A percentile compares a stretch with the other conserved stretches of the same genome.
These are phyloP conservation scores for Enteromius viviparus DNA, from an alignment of 2,797 vertebrate species.

Conservation along the genomic window DNA sequence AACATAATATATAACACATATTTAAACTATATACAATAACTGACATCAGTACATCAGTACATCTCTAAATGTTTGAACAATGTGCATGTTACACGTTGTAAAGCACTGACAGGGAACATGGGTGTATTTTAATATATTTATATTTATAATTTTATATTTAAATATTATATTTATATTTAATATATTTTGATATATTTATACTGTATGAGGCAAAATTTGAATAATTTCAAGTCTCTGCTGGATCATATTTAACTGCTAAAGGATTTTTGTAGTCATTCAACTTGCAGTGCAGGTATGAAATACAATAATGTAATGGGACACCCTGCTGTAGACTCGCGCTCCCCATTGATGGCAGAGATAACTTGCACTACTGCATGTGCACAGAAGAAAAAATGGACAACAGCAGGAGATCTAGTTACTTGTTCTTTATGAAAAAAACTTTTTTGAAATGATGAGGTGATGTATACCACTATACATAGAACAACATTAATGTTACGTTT, in stretches of 20 bases:
- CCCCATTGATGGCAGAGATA: slow-evolving; percentile 59
- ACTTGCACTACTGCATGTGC: slow-evolving; percentile 50
- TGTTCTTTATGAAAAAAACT: slow-evolving; percentile 27
- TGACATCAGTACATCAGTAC: not conserved
- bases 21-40: not conserved
- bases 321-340: slow-evolving; percentile 21
- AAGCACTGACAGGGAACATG: not conserved
- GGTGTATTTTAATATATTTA: too few species aligned
- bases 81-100: not conserved
- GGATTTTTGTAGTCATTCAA: slow-evolving; percentile 53
- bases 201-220: not conserved
- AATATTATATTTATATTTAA: too few species aligned
- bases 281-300: slow-evolving; percentile 41
- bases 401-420: slow-evolving; percentile 35
- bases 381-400: slow-evolving; percentile 39
- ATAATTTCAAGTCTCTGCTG: not conserved
- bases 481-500: slow-evolving; percentile 1
- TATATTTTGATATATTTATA: not conserved
- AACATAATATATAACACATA: not conserved
- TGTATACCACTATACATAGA: slow-evolving; percentile 2
- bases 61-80: not conserved
- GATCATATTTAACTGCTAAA: not conserved
- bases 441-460: slow-evolving; percentile 3
- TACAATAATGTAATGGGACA: slow-evolving; percentile 37
- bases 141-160: too few species aligned